These are phyloP conservation scores for Epinephelus lanceolatus DNA, from an alignment of 2,113 vertebrate genomes.

Conservation along the genomic window DNA sequence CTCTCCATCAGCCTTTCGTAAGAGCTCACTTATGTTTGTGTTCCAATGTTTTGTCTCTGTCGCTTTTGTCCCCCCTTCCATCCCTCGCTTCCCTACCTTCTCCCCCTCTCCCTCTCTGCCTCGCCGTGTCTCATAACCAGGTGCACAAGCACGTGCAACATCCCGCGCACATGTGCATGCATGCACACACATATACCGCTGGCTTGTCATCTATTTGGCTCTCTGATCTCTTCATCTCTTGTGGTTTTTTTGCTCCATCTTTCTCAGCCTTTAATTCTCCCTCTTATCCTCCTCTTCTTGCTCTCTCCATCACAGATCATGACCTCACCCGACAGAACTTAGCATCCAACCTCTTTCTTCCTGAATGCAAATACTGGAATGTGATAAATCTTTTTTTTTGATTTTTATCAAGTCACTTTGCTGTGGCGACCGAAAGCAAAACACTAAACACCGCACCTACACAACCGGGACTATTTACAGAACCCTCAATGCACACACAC, in stretches of 20 bases:
- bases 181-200: conserved; percentile 50
- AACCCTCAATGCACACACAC: conserved; percentile 58
- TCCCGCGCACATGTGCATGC: conserved; percentile 52
- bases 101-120: conserved; percentile 16
- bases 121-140: conserved; percentile 57
- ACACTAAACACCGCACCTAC: conserved; percentile 84
- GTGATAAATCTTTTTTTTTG: conserved; percentile 86
- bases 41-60: conserved; percentile 74
- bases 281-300: conserved; percentile 72
- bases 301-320: conserved; percentile 72
- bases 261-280: conserved; percentile 77
- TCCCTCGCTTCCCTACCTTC: conserved; percentile 38
- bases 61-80: conserved; percentile 54
- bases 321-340: conserved; percentile 79
- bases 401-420: conserved; percentile 87
- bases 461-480: conserved; percentile 83
- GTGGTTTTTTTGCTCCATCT: conserved; percentile 73
- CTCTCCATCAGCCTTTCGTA: conserved; percentile 65
- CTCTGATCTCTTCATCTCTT: conserved; percentile 82
- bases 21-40: conserved; percentile 68
- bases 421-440: conserved; percentile 85
- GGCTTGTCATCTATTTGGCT: conserved; percentile 67
- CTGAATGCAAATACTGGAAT: conserved; percentile 86
- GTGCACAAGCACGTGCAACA: conserved; percentile 60
- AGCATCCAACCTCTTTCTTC: conserved; percentile 75